Base-by-base conservation (phyloP, 2,113 vertebrate genomes). In the Corythornis vintsioides region DNA sequence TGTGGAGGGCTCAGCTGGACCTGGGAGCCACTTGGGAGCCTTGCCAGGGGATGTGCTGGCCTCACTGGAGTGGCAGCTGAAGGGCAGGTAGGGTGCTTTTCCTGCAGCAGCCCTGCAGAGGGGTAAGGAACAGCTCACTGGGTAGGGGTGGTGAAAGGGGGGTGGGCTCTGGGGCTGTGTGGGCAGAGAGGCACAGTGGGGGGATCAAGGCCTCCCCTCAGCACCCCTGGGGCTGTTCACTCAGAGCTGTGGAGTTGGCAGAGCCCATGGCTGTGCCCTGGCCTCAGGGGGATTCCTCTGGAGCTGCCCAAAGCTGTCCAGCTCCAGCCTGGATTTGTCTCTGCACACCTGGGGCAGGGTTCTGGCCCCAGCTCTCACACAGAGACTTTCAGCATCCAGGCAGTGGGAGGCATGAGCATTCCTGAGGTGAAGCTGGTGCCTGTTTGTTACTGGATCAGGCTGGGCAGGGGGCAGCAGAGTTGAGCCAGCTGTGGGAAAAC, bases 131-230 rank as follows among this genome's bases (percentile, higher is more conserved):
- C 6, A 11, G 57, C 15, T 52, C 28, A 2, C 22, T 0, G 2
- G 18, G 11, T 29, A 4, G n/a, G 12, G 0, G 7, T 60, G 60
- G 40, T 18, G 25, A 43, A 2, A 55, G 0, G 1, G 5, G 6
- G 21, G 47, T 20, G 14, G 3, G 9, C 38, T 61, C 59, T 20
- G 66, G 72, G 52, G 35, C 8, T 8, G n/a, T 2, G 9, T 3
- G 26, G 50, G 22, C 43, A 53, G 43, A 26, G 56, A 20, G 35
- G 26, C 59, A 8, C 18, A 11, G 59, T 2, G 4, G 21, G 45
- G 29, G 9, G 25, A 11, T 31, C 0, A 2, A 84, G 24, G 24
- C 28, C 47, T 6, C 19, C 0, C 2, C 38, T 40, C 33, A 8
- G 7, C 42, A 15, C 26, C 55, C 38, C 57, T 47, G 47, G 50